Evolutionary conservation across 2,888 invertebrate species (phyloP), one percentile per base, ranked within the genome.

Genomic region (Argyresthia albistria): DNA sequence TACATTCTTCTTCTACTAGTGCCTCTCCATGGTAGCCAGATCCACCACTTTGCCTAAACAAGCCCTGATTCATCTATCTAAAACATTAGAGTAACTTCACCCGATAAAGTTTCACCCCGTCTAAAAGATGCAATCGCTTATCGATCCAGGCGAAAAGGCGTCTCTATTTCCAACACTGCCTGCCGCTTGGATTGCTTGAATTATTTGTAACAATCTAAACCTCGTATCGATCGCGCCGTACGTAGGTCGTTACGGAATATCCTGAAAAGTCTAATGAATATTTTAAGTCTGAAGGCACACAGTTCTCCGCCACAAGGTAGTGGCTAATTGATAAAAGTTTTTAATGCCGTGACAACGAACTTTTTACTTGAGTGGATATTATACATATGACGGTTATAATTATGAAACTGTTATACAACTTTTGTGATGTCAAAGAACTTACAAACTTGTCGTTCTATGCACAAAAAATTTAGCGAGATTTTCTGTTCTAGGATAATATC

Each of bases 101-200:
- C 25, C 25, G 25, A 25, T 25, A 25, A 25, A 25, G 25, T 25
- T 25, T 46, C 14, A 14, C n/a, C 46, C 10, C 15, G 12, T 12
- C 45, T 45, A 45, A 45, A 45, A 45, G 45, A 12, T n/a, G 45
- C 45, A 15, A 12, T 16, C 46, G 46, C 11, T 15, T 15, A 46
- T 46, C 46, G 46, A 46, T 46, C 15, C 14, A 46, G 4, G 12
- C 14, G n/a, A 46, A 46, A 46, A 12, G 46, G 16, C 11, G 15
- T 25, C 10, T 46, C 46, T 46, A 46, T 46, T 46, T 46, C 25
- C 46, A 46, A 15, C 10, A 6, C 53, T 42, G 14, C 51, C 53
- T 42, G 14, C 51, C 56, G 57, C 61, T 67, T 59, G 60, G 59
- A 61, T 67, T 66, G 60, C 67, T 61, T 71, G 60, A 67, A 70